Evolutionary conservation across 64 coral and sea anemone genomes (phyloP), one percentile per base, ranked within the genome.

Genomic region (Hydrozoanthus tunicans): DNA sequence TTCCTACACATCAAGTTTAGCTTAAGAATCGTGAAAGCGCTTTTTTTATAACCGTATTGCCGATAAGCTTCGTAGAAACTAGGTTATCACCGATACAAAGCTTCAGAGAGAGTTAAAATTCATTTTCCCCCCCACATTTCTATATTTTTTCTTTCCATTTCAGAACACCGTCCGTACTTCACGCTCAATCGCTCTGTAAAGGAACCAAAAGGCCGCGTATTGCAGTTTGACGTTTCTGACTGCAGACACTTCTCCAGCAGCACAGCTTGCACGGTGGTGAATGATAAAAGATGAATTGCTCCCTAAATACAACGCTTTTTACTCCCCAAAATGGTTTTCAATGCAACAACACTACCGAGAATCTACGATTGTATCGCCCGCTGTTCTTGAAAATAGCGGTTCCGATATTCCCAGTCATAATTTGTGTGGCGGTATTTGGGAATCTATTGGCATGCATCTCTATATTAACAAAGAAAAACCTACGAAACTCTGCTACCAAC

Each of bases 401-500:
- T 17, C 84, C 84, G 27, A 25, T 74, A 12, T 51, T 75, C 51
- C 51, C 51, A 14, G 57, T 8, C 53, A 89, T 94, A 9, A 94
- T 94, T 11, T 51, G 89, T 10, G 89, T 75, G 1, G 93, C 93
- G 12, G 65, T 94, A 32, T 59, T 90, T 43, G 93, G 93, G 15
- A 94, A 81, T 77, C 58, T 77, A 9, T 51, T 90, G 68, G 88
- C 90, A 32, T 94, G 93, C 20, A 53, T 85, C 58, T 89, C 93
- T 17, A 94, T 77, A 53, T 51, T 74, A 54, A 3, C 70, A 58
- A 94, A 76, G 69, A 89, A 63, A 59, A 94, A 68, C 15, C 70
- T 94, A 23, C 80, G 93, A 13, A 94, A 94, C 51, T 89, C 93
- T 6, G 90, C 79, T 9, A 91, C 88, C 5, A 94, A 90, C 58